Percentiles rank a stretch among this genome's conserved stretches.
phyloP scores from a whole-genome alignment of 2,113 vertebrate species.

The Lampris megalopsis region DNA sequence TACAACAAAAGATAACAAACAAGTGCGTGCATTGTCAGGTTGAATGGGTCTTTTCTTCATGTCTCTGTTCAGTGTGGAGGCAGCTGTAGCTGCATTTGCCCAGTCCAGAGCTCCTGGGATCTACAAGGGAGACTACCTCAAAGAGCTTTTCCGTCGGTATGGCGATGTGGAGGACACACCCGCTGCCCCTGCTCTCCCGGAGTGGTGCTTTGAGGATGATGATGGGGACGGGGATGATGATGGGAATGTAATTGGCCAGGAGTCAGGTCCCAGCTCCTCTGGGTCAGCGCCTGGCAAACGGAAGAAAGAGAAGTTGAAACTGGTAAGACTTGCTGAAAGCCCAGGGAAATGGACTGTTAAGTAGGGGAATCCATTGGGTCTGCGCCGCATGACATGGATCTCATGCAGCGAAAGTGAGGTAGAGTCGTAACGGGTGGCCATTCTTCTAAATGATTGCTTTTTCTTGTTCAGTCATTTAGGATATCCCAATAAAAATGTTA shows the following conservation, averaged over 20 bases:
- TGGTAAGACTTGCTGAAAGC: constrained; percentile 83
- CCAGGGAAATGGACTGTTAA: constrained; percentile 47
- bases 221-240: constrained; percentile 85
- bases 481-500: constrained; percentile 14
- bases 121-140: constrained; percentile 98
- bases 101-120: constrained; percentile 95
- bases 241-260: constrained; percentile 82
- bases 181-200: constrained; percentile 89
- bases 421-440: not conserved
- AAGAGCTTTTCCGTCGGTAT: constrained; percentile 96
- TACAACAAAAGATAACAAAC: no score
- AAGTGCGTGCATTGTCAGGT: no score
- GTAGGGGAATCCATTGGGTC: constrained; percentile 17
- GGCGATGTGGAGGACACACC: constrained; percentile 93
- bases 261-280: constrained; percentile 93
- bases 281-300: constrained; percentile 87
- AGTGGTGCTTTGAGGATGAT: constrained; percentile 97
- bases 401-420: constrained; percentile 24
- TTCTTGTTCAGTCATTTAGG: not conserved
- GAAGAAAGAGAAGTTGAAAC: constrained; percentile 93
- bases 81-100: constrained; percentile 92
- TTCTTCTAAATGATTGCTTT: constrained; percentile 6
- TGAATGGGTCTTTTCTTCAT: not conserved
- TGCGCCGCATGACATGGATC: constrained; percentile 9
- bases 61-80: constrained; percentile 87